Evolutionary conservation across 2,113 vertebrate genomes (phyloP), one percentile per base, ranked within the genome.

Genomic region (Sinocyclocheilus anophthalmus): DNA sequence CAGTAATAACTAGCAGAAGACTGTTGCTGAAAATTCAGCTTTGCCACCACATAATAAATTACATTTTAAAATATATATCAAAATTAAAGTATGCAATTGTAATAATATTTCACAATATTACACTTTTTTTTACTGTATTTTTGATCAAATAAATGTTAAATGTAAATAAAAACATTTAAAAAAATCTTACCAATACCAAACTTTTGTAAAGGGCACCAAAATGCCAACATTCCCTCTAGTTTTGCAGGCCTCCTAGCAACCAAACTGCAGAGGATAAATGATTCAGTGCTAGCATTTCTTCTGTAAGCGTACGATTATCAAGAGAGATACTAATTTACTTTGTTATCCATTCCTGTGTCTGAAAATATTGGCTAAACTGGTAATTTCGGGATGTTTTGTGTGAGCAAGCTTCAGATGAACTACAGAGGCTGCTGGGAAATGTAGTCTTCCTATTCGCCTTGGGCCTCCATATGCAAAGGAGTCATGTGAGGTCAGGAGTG

Each of bases 401-500:
- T 45, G 72, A 45, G 37, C 55, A 65, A 81, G 22, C 61, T 80
- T 57, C 50, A 88, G 26, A 70, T 72, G 75, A 81, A 6, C 84
- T 80, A 83, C 37, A 30, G 33, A 39, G 75, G 65, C 82, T 84
- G 77, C 75, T 85, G 79, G 85, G 88, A 85, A 83, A 70, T 73
- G 85, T 61, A 83, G 63, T 77, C 5, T 57, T 63, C 26, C 48
- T 12, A 9, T 72, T 30, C 33, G 16, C 16, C 11, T 30, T 69
- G 33, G 5, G 11, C 20, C 57, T 39, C 26, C 16, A 57, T 55
- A 33, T 30, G 26, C n/a, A 20, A 26, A 50, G 24, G 14, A 69
- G 45, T 10, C 3, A 18, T 37, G 77, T 82, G 85, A 85, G 88
- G 88, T 89, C 85, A 82, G 72, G 70, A 81, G 72, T 63, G 63